Percentiles rank a stretch among this genome's conserved stretches.
phyloP scores from a whole-genome alignment of 2,888 invertebrate genomes.

The Athalia rosae region DNA sequence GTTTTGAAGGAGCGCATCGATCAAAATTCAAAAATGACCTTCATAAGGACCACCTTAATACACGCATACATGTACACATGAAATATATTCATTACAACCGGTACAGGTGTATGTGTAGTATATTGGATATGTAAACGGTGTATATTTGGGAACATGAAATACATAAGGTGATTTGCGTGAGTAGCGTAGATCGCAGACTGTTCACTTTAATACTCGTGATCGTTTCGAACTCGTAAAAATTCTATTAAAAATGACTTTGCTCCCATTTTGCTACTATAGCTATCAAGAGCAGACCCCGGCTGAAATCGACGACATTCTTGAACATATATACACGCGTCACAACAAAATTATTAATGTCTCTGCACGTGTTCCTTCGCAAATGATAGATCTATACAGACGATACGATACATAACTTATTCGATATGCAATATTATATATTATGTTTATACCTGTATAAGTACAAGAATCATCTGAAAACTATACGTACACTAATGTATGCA shows the following conservation, averaged over 20 bases:
- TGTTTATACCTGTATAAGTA: neutral
- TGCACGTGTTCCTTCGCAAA: constrained; percentile 26
- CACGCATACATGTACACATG: too few species aligned
- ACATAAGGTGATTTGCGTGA: constrained; percentile 7
- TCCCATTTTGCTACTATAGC: constrained; percentile 27
- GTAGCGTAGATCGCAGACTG: constrained; percentile 6
- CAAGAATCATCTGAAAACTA: too few species aligned
- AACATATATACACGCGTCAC: constrained; percentile 40
- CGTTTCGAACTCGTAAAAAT: constrained; percentile 14
- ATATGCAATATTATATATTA: neutral
- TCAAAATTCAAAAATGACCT: too few species aligned
- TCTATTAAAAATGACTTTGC: constrained; percentile 13
- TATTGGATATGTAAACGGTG: neutral
- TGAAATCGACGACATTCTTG: constrained; percentile 37
- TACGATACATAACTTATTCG: constrained; percentile 23
- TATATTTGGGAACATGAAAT: neutral
- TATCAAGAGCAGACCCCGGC: constrained; percentile 10
- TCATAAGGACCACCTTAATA: too few species aligned
- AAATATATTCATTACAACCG: neutral
- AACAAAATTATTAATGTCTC: constrained; percentile 41
- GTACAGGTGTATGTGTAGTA: neutral
- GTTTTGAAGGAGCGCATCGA: too few species aligned
- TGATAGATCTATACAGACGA: constrained; percentile 1
- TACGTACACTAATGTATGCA: too few species aligned
- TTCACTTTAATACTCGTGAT: constrained; percentile 15